Base-by-base conservation (phyloP, 2,113 vertebrate genomes). In the Pangasianodon hypophthalmus region DNA sequence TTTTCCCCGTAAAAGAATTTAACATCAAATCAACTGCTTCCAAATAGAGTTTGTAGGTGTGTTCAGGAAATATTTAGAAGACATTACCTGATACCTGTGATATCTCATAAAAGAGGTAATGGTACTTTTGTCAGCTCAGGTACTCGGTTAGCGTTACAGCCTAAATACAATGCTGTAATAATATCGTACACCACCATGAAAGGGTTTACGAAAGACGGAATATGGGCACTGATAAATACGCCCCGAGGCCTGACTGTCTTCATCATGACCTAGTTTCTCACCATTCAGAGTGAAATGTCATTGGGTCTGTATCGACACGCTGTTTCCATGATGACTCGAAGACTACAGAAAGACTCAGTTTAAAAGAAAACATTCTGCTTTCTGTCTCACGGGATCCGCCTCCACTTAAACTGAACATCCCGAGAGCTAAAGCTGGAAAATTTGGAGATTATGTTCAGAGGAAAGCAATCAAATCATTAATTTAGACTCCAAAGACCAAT, bases 211-310 rank as follows among this genome's bases (percentile, higher is more conserved):
- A 32, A n/a, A 37, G 41, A 37, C 19, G 13, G 41, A 48, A 48
- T 73, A 79, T 14, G 24, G 5, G 5, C 9, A 52, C 71, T 19
- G 26, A 46, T 48, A 80, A 64, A 54, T 8, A 52, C 32, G 16
- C 26, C 77, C 75, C 75, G 16, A n/a, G 29, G 77, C 56, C 50
- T 29, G 46, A 62, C 41, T 48, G 58, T 80, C 71, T 54, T 4
- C 81, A 58, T 87, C 67, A 84, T 16, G 9, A 44, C 18, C 80
- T 6, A 48, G 14, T 80, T 32, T 91, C 80, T 91, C 19, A 4
- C 58, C 24, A 54, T 88, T 75, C 84, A 84, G 24, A 46, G 21
- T 58, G 75, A 84, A 91, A 88, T 75, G 64, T 83, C 54, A 87
- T 77, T 54, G 11, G n/a, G 26, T 18, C 60, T 87, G 79, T 32